phyloP scores from a whole-genome alignment of 2,113 vertebrate genomes.

The Desmodus rotundus region DNA sequence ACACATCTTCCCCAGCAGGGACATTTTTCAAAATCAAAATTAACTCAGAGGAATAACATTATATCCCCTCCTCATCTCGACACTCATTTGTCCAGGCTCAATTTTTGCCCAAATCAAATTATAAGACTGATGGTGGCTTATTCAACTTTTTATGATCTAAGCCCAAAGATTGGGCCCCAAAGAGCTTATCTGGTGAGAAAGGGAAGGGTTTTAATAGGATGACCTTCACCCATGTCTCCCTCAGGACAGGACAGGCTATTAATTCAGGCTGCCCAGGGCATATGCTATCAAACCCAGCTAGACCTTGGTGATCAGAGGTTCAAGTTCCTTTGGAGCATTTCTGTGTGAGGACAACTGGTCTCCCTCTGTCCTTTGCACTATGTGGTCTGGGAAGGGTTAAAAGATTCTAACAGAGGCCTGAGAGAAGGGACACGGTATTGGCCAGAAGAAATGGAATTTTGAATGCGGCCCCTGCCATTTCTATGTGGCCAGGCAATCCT shows the following conservation, averaged over 20 bases:
- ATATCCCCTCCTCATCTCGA: background rate
- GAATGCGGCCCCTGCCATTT: background rate
- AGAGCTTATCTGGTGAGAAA: background rate
- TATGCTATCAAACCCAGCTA: background rate
- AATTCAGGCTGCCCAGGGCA: background rate
- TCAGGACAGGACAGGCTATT: background rate
- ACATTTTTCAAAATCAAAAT: slow-evolving; percentile 41
- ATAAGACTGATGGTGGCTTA: background rate
- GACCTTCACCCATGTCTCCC: background rate
- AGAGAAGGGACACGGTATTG: background rate
- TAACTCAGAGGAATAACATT: background rate
- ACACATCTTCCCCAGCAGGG: background rate
- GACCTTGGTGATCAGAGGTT: background rate
- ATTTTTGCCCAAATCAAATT: slow-evolving; percentile 26
- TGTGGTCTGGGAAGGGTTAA: background rate
- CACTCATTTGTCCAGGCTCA: background rate
- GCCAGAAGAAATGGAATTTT: background rate
- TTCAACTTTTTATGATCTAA: background rate
- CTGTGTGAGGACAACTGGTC: background rate
- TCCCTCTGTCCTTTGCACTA: background rate
- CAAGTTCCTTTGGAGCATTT: background rate
- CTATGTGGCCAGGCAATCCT: background rate
- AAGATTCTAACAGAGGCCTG: background rate
- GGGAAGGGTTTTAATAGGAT: background rate
- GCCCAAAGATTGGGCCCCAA: background rate